Evolutionary conservation across 2,113 vertebrate genomes (phyloP), one percentile per base, ranked within the genome.

Genomic region (Oplegnathus fasciatus): DNA sequence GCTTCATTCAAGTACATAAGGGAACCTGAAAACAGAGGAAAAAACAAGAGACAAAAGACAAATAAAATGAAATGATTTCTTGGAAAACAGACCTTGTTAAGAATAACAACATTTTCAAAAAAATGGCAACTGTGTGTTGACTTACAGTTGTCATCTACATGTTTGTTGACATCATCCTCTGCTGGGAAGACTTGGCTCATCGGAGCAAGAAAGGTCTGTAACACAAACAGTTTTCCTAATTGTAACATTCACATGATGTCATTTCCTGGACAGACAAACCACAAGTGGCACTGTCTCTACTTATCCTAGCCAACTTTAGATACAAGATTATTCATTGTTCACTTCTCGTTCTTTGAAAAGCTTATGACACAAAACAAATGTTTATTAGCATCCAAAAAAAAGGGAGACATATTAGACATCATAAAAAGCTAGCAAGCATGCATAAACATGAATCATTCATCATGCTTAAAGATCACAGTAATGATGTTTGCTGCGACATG

Each of bases 1-100:
- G 97, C 99, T 96, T 99, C 99, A 91, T 99, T 99, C 92, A 99
- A 95, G 95, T 99, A 99, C 98, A 99, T 99, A 30, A 99, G 94
- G 60, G 98, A 98, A 95, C 98, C 98, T 99, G 87, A 64, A 91
- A 77, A 60, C 84, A 69, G 5, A 88, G n/a, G 73, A 66, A 28
- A 79, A 44, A 89, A 60, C 85, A 55, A 64, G 34, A 37, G 34
- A 37, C 34, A 68, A 1, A 58, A 1, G 9, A 11, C 2, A n/a
- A 60, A 30, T 48, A 28, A 46, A 42, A 30, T 28, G n/a, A n/a
- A n/a, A n/a, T n/a, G n/a, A n/a, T n/a, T n/a, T n/a, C n/a, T n/a
- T n/a, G n/a, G 32, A n/a, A 3, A 37, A 37, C 34, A 42, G 42
- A 42, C 42, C 42, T 42, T 42, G 9, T 42, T 42, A 42, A 42